Evolutionary conservation across 2,113 vertebrate genomes (phyloP).

Genomic region (Ophthalmolycus amberensis): DNA sequence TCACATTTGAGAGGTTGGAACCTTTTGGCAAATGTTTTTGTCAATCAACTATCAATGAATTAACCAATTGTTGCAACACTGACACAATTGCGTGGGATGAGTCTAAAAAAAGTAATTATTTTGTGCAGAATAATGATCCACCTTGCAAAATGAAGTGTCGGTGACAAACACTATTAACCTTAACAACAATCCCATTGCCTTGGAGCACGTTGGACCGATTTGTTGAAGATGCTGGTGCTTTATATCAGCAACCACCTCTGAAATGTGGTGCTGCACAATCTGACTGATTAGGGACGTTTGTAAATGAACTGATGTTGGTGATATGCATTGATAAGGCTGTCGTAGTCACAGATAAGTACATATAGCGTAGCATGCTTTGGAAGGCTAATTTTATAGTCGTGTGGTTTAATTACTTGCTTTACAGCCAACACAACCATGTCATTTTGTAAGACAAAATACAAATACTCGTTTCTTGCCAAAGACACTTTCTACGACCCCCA

Average conservation of each 20-base stretch:
- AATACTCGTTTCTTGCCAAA: constrained; percentile 20
- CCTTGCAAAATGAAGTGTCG: background rate
- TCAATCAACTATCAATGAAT: background rate
- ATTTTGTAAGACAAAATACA: background rate
- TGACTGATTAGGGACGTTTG: background rate
- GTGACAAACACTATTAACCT: background rate
- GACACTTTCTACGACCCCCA: constrained; percentile 67
- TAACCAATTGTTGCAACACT: background rate
- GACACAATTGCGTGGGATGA: background rate
- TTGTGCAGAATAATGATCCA: background rate
- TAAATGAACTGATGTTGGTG: background rate
- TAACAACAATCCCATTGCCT: background rate
- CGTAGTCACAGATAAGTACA: background rate
- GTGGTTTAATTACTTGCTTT: accelerated
- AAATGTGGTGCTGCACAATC: background rate
- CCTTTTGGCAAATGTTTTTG: background rate
- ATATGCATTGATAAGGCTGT: background rate
- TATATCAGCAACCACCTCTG: background rate
- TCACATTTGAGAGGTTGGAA: background rate
- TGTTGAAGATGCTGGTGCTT: background rate
- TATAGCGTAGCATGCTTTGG: constrained; percentile 1
- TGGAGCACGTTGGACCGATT: background rate
- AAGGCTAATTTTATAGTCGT: background rate
- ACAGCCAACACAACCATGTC: accelerated
- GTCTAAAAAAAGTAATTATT: background rate